Evolutionary conservation across 2,113 vertebrate genomes (phyloP), one percentile per base, ranked within the genome.

Genomic region (Amphilophus citrinellus): DNA sequence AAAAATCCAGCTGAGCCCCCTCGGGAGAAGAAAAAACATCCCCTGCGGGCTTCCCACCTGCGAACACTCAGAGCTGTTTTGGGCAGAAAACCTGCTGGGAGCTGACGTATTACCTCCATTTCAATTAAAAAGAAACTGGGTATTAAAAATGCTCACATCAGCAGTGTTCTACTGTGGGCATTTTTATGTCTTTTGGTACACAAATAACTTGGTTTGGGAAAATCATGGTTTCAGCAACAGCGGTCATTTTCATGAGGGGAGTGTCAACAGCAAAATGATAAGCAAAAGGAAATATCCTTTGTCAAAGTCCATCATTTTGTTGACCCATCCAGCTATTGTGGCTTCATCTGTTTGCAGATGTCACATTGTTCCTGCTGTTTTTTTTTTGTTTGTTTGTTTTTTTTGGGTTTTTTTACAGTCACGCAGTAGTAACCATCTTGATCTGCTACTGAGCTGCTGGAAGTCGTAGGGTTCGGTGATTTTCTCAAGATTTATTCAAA

Each of bases 11-110:
- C 50, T 44, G 42, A 76, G 44, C 47, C 7, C 53, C 27, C 18
- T 18, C 3, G n/a, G 24, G 75, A 47, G 57, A 73, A 73, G 57
- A 73, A 66, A 32, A n/a, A 78, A 59, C 32, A 68, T 27, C 47
- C 32, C 44, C 73, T 18, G 83, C 60, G 81, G 77, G 58, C 44
- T 61, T 83, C 77, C 71, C 84, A 82, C 80, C 77, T 84, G 42
- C 32, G 14, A 78, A 76, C 78, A 57, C 58, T 56, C 62, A 44
- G 30, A 61, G 71, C 71, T 42, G 80, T 56, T 61, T 10, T 39
- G 76, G 65, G 13, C 57, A 18, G 22, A 18, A 27, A 10, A 18
- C 77, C 75, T 86, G 84, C 73, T 60, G 84, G 56, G 77, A 83
- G 15, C 71, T 32, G 58, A 75, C 39, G 66, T 71, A 50, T 80